These are phyloP conservation scores for Centroberyx gerrardi DNA, from an alignment of 2,797 vertebrate species.

Conservation along the genomic window DNA sequence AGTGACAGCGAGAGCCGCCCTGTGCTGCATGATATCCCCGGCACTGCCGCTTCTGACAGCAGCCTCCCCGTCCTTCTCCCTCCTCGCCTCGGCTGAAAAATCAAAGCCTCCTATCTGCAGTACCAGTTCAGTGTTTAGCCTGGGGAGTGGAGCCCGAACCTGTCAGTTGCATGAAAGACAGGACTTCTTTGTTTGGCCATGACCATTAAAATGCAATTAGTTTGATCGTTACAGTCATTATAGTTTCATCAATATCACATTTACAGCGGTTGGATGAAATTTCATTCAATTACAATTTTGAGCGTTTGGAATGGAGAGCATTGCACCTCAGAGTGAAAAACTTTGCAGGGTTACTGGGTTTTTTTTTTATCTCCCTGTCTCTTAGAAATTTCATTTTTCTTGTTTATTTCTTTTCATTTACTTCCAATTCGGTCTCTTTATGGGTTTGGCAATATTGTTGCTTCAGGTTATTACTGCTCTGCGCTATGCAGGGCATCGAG, in stretches of 20 bases:
- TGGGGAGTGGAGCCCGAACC: neutral
- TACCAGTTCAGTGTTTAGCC: neutral
- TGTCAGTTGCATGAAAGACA: neutral
- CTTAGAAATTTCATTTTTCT: constrained; percentile 30
- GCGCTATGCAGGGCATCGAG: constrained; percentile 27
- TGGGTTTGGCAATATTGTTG: constrained; percentile 50
- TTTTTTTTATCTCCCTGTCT: constrained; percentile 27
- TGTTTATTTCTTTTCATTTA: constrained; percentile 71
- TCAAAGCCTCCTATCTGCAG: constrained; percentile 18
- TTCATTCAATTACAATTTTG: neutral
- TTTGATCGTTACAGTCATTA: neutral
- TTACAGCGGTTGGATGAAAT: neutral
- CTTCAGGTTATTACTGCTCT: constrained; percentile 63
- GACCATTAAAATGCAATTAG: neutral
- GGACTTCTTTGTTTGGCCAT: neutral
- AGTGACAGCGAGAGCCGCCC: constrained; percentile 28
- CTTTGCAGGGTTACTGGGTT: neutral
- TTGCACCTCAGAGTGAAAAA: constrained; percentile 3
- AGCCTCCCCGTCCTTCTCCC: neutral
- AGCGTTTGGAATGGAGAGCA: constrained; percentile 13
- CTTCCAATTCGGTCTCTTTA: constrained; percentile 33
- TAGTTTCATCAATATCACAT: neutral
- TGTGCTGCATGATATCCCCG: constrained; percentile 19
- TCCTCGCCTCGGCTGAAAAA: neutral
- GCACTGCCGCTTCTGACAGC: constrained; percentile 35